Evolutionary conservation across 1,140 invertebrate genomes (phyloP).

Genomic region (Calycopis cecrops): DNA sequence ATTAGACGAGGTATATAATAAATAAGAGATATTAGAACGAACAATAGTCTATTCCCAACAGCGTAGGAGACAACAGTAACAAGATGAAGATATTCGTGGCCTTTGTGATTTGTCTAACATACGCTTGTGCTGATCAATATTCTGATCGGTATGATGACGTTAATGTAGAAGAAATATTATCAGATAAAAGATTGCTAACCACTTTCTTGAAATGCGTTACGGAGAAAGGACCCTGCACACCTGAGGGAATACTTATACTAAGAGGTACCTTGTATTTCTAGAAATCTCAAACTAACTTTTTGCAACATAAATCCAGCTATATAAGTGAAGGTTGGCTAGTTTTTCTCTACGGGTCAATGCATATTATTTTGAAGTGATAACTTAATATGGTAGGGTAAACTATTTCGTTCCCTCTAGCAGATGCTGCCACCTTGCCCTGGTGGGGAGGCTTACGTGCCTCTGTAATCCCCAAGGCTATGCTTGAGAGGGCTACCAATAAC

Average conservation of each 20-base stretch:
- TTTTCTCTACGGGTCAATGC: too few species aligned
- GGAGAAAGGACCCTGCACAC: constrained; percentile 73
- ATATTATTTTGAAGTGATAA: too few species aligned
- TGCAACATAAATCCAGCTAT: constrained; percentile 1
- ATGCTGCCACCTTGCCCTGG: too few species aligned
- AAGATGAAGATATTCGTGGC: constrained; percentile 6
- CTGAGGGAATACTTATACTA: constrained; percentile 75
- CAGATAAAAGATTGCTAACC: constrained; percentile 79
- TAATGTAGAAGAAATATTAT: constrained; percentile 81
- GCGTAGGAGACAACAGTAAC: not conserved
- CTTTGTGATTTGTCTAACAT: constrained; percentile 27
- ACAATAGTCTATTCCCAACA: not conserved
- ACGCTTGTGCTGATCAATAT: constrained; percentile 72
- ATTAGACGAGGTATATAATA: too few species aligned
- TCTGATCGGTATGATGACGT: constrained; percentile 84
- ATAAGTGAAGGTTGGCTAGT: too few species aligned
- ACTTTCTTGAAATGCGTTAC: constrained; percentile 82
- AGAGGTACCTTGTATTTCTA: constrained; percentile 67
- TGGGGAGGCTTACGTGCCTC: too few species aligned
- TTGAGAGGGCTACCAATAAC: too few species aligned
- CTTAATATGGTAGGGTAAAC: too few species aligned
- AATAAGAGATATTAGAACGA: not conserved
- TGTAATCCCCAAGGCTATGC: too few species aligned
- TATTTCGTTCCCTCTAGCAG: too few species aligned
- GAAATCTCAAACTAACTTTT: not conserved